These are phyloP conservation scores for Antigone vipio DNA, from an alignment of 2,113 vertebrate genomes.

Conservation along the genomic window DNA sequence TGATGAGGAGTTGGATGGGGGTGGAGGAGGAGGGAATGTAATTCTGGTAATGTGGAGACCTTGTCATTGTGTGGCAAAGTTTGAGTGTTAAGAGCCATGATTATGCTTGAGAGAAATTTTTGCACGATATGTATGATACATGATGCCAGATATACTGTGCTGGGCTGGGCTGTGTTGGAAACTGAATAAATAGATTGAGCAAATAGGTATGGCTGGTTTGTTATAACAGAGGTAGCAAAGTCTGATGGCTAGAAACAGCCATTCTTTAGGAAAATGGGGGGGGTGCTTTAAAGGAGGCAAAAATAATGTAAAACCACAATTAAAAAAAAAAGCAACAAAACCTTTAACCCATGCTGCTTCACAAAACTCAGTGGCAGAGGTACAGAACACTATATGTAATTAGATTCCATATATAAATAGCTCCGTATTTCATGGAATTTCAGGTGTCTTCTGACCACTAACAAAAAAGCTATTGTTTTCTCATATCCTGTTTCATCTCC, in stretches of 20 bases:
- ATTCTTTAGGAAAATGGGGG: background rate
- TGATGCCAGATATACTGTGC: background rate
- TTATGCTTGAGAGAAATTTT: background rate
- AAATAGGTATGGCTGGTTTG: background rate
- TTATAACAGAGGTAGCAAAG: background rate
- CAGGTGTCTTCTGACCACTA: background rate
- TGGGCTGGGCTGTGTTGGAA: background rate
- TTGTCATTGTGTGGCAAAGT: constrained; percentile 46
- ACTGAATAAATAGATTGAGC: background rate
- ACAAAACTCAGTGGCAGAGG: background rate
- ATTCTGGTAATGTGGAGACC: constrained; percentile 45
- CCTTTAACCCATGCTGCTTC: background rate
- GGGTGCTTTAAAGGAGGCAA: background rate
- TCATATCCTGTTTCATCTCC: background rate
- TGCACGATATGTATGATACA: background rate
- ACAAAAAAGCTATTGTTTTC: background rate
- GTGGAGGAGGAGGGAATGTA: constrained; percentile 11
- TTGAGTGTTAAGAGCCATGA: constrained; percentile 32
- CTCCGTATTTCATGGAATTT: background rate
- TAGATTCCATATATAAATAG: background rate
- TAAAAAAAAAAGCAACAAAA: background rate
- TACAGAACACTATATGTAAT: background rate
- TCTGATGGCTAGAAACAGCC: background rate
- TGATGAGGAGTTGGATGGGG: constrained; percentile 25
- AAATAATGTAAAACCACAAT: background rate